Base-by-base conservation (phyloP, 1,140 invertebrate species). In the Asobara japonica region DNA sequence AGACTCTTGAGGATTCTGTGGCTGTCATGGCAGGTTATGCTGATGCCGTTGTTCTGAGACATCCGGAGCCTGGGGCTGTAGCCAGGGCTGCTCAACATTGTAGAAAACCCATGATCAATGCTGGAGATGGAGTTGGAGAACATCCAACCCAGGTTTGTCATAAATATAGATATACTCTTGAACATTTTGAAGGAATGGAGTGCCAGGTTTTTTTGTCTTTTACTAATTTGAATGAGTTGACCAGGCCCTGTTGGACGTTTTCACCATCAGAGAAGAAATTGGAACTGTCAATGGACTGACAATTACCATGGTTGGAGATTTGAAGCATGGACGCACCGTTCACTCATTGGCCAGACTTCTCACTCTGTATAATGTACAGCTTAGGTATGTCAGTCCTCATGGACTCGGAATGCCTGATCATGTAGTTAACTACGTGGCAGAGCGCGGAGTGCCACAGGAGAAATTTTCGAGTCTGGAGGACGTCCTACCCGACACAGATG, bases 91-190 rank as follows among this genome's bases (percentile, higher is more conserved):
- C 96, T 0, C 89, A 91, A 13, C 91, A 93, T 71, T 94, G 93
- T 78, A 90, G 93, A 0, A 97, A 95, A 80, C 97, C 98, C 0
- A 85, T 99, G 3, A 93, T 99, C 33, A 99, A 99, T 90, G 98
- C 97, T 27, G 98, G 98, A 13, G 98, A 99, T 89, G 98, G 98
- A 25, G 90, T 96, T 4, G 98, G 98, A 0, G 97, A 99, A 88
- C 98, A 99, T 89, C 98, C 98, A 0, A 99, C 97, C 0, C 98
- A 99, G n/a, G n/a, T n/a, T n/a, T n/a, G n/a, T n/a, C n/a, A n/a
- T n/a, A n/a, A n/a, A n/a, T n/a, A n/a, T n/a, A n/a, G n/a, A n/a
- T n/a, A n/a, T n/a, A n/a, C n/a, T n/a, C n/a, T n/a, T n/a, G n/a
- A n/a, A n/a, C n/a, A n/a, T n/a, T n/a, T n/a, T n/a, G n/a, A n/a